A percentile compares a stretch with the other conserved stretches of the same genome.
These are phyloP conservation scores for Apocheima hispidaria DNA, from an alignment of 2,888 invertebrate genomes.

Conservation along the genomic window DNA sequence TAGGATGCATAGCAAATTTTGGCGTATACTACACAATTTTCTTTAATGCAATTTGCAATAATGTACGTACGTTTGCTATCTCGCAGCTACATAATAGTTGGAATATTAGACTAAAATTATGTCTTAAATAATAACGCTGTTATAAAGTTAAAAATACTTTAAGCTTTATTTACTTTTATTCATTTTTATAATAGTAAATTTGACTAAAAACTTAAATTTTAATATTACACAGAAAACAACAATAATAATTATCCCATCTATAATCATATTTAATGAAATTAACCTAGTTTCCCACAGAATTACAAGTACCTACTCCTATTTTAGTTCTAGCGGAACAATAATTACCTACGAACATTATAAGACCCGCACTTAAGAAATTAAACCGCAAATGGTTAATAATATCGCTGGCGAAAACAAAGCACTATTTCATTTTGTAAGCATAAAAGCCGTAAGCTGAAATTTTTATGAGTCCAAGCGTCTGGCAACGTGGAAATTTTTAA, in stretches of 20 bases:
- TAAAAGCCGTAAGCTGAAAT: conserved; percentile 70
- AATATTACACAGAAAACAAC: neutral
- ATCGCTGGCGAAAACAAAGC: conserved; percentile 60
- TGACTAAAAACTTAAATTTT: neutral
- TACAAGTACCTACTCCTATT: conserved; percentile 2
- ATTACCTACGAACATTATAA: conserved; percentile 37
- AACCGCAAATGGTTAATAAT: conserved; percentile 57
- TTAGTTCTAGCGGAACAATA: neutral
- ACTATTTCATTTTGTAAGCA: conserved; percentile 71
- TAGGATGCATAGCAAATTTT: neutral
- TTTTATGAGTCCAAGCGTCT: conserved; percentile 70
- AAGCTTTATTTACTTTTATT: neutral
- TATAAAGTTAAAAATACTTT: neutral
- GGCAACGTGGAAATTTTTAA: conserved; percentile 66
- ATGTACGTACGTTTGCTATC: conserved; percentile 56
- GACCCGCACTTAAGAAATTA: conserved; percentile 54
- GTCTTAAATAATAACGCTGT: neutral
- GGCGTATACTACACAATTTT: conserved; percentile 61
- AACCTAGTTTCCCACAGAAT: neutral
- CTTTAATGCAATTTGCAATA: conserved; percentile 80
- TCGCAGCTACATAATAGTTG: neutral
- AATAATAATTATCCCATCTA: neutral
- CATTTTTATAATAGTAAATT: neutral
- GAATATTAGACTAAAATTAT: neutral
- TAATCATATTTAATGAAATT: neutral